phyloP scores from a whole-genome alignment of 35 echinoderm and acorn worm species.

The Lytechinus variegatus region DNA sequence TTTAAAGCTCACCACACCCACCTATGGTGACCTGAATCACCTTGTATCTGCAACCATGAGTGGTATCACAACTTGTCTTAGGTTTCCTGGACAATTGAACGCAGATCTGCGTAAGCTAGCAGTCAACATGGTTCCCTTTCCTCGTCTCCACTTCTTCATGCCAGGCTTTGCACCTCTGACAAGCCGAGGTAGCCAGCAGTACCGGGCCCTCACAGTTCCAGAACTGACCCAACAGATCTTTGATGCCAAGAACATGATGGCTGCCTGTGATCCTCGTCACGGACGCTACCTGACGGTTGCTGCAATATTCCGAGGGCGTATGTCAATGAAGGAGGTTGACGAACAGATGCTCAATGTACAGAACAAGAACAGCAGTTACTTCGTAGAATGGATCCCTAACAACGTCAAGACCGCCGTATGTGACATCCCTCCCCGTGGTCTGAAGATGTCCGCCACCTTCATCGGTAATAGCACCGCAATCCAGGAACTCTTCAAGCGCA shows the following conservation, averaged over 20 bases:
- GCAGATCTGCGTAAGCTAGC: constrained; percentile 68
- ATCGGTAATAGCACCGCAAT: constrained; percentile 82
- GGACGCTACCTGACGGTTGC: constrained; percentile 77
- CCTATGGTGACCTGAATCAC: constrained; percentile 92
- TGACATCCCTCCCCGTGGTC: constrained; percentile 67
- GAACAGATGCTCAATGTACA: constrained; percentile 79
- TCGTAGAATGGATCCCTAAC: constrained; percentile 85
- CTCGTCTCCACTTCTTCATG: constrained; percentile 96
- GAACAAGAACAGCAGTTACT: constrained; percentile 86
- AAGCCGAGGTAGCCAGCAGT: constrained; percentile 87
- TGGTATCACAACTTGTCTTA: constrained; percentile 87
- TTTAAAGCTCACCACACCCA: constrained; percentile 87
- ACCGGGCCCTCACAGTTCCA: constrained; percentile 71
- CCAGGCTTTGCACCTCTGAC: constrained; percentile 90
- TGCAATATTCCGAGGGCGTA: constrained; percentile 79
- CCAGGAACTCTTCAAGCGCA: constrained; percentile 71
- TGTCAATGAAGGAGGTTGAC: constrained; percentile 86
- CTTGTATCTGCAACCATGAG: constrained; percentile 95
- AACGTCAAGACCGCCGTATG: constrained; percentile 82
- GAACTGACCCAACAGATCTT: constrained; percentile 81
- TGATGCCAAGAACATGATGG: constrained; percentile 90
- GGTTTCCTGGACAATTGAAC: constrained; percentile 93
- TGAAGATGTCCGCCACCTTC: constrained; percentile 80
- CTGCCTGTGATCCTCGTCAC: constrained; percentile 79
- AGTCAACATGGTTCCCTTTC: constrained; percentile 94